Base-by-base conservation (phyloP, 64 coral and sea anemone genomes). In the Cladopsammia gracilis region DNA sequence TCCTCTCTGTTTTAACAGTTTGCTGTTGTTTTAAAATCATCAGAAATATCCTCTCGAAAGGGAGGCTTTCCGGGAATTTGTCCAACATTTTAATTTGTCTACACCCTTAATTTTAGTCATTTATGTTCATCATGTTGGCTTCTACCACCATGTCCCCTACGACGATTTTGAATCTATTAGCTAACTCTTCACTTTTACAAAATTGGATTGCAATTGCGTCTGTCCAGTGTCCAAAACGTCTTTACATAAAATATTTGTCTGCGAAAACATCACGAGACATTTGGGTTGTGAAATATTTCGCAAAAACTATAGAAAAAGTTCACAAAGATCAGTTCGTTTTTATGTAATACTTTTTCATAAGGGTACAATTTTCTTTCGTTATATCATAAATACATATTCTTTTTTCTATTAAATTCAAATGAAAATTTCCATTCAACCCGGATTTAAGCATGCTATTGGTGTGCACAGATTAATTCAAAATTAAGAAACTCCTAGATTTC, bases 131-230 rank as follows among this genome's bases (percentile, higher is more conserved):
- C 53, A 6, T 56, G 53, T 56, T 56, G 53, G 12, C 53, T 56
- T 56, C 53, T 56, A 12, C 53, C 53, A 56, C 34, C 2, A 56
- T 46, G 2, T 83, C 80, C 62, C 80, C 80, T 83, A 62, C 80
- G 8, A 60, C 45, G 80, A 83, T 10, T 83, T 83, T 83, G 80
- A 83, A 83, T 46, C 10, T 66, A 83, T 83, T 66, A 83, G 42
- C 19, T 7, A 83, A 43, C 60, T 67, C 45, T 67, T 83, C 80
- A 83, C 18, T 3, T 66, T 3, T 10, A 26, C 7, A 67, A 67
- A 83, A 82, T 82, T 44, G 26, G 78, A 82, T 82, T 18, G 59
- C 25, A 46, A 64, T 82, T 82, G 45, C 43, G 62, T 22, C 58
- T 60, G 19, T 47, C 44, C 20, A 49, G 26, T 44, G 19, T 47